Evolutionary conservation across 1,140 invertebrate genomes (phyloP).

Genomic region (Paracyclopina nana): DNA sequence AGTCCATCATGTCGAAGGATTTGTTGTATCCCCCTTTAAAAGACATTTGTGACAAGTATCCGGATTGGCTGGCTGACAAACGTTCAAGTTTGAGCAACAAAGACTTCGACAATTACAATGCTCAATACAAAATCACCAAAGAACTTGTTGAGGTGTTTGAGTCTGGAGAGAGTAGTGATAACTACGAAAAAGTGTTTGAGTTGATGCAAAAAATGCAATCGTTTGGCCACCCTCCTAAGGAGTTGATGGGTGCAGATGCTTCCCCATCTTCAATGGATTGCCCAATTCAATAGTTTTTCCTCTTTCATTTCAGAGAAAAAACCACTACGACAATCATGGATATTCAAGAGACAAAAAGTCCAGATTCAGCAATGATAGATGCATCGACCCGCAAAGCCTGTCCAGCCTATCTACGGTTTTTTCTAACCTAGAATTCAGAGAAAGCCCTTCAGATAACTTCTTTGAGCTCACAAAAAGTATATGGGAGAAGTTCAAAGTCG

Average conservation of each 20-base stretch:
- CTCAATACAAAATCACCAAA: background rate
- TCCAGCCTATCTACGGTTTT: too few species aligned
- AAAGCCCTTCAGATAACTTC: too few species aligned
- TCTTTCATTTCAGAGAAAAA: too few species aligned
- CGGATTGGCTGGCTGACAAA: background rate
- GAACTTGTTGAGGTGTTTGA: background rate
- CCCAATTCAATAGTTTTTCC: too few species aligned
- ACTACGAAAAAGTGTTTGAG: background rate
- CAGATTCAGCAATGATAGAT: too few species aligned
- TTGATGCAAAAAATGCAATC: background rate
- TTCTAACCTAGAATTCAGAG: too few species aligned
- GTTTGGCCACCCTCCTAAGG: background rate
- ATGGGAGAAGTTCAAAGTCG: too few species aligned
- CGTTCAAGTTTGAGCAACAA: background rate
- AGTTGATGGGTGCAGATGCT: background rate
- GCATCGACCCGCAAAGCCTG: too few species aligned
- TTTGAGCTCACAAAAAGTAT: too few species aligned
- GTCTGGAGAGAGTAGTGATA: background rate
- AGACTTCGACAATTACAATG: background rate
- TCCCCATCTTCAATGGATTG: too few species aligned
- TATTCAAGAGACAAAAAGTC: too few species aligned
- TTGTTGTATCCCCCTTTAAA: background rate
- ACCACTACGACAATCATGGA: too few species aligned
- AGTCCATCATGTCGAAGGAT: constrained; percentile 1
- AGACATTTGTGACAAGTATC: background rate